phyloP scores from a whole-genome alignment of 2,113 vertebrate genomes.

The Myxocyprinus asiaticus region DNA sequence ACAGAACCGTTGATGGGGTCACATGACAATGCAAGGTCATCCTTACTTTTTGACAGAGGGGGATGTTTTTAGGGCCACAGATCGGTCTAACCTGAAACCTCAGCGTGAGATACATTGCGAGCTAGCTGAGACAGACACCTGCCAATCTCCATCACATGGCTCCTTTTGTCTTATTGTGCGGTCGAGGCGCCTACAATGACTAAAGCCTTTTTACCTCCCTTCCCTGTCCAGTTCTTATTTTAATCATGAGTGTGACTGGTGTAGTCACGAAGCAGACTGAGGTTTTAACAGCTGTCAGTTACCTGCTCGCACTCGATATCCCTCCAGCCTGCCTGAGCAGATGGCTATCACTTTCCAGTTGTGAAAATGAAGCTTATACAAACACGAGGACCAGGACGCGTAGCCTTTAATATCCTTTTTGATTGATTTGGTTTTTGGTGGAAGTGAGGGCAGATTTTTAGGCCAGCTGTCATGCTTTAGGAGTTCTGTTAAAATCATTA shows the following conservation, averaged over 20 bases:
- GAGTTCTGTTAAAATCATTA: constrained; percentile 75
- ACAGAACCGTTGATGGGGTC: constrained; percentile 69
- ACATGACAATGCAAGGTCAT: constrained; percentile 72
- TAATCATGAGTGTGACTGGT: constrained; percentile 40
- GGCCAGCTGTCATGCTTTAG: constrained; percentile 66
- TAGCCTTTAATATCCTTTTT: constrained; percentile 64
- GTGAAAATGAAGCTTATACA: constrained; percentile 77
- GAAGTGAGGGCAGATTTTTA: constrained; percentile 61
- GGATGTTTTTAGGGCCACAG: constrained; percentile 42
- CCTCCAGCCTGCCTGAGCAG: constrained; percentile 68
- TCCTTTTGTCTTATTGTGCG: neutral
- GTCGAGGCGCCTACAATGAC: neutral
- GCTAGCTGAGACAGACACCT: constrained; percentile 42
- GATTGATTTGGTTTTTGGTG: constrained; percentile 60
- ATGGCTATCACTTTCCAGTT: constrained; percentile 78
- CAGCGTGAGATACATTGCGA: neutral
- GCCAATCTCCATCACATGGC: neutral
- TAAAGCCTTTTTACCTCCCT: constrained; percentile 2
- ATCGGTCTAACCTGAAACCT: neutral
- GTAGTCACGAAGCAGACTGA: constrained; percentile 56
- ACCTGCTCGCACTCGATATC: constrained; percentile 73
- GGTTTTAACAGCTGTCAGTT: constrained; percentile 74
- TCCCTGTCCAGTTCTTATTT: constrained; percentile 18
- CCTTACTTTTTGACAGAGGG: constrained; percentile 63
- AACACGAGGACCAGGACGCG: constrained; percentile 66